These are phyloP conservation scores for Tachystola acroxantha DNA, from an alignment of 2,888 invertebrate genomes.

Conservation along the genomic window DNA sequence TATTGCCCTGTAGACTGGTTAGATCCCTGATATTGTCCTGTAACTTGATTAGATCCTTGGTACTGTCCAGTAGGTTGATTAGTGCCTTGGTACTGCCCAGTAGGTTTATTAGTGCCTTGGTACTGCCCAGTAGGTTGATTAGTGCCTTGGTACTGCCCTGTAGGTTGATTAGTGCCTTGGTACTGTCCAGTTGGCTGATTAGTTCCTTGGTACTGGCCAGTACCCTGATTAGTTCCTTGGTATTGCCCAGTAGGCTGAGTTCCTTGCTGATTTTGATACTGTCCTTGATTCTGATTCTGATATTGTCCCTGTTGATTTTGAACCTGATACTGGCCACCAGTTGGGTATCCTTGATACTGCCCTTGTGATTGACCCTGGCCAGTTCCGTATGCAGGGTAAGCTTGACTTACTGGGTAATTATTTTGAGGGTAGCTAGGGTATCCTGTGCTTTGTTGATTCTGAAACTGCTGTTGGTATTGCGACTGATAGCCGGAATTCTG, in stretches of 20 bases:
- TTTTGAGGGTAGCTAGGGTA: constrained; percentile 25
- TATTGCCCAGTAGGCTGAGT: constrained; percentile 6
- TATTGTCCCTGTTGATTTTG: constrained; percentile 20
- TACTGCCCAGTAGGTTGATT: constrained; percentile 7
- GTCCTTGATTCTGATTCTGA: constrained; percentile 22
- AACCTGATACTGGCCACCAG: constrained; percentile 11
- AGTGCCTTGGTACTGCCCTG: constrained; percentile 3
- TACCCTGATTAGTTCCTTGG: constrained; percentile 1
- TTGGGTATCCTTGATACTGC: constrained; percentile 13
- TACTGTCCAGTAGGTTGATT: constrained; percentile 13
- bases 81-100: not conserved
- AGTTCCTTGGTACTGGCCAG: constrained; percentile 6
- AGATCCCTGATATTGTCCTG: constrained; percentile 8
- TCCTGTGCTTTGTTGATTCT: constrained; percentile 28
- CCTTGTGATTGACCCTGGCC: constrained; percentile 22
- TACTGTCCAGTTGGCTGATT: constrained; percentile 6
- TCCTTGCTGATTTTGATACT: constrained; percentile 11
- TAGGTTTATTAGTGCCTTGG: not conserved
- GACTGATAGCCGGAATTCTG: constrained; percentile 25
- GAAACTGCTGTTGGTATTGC: constrained; percentile 25
- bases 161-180: not conserved
- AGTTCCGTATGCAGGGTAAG: constrained; percentile 17
- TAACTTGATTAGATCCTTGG: constrained; percentile 18
- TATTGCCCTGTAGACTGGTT: constrained; percentile 2
- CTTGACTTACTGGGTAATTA: constrained; percentile 14